Base-by-base conservation (phyloP, 2,888 invertebrate genomes). In the Hypomecis atomaria region DNA sequence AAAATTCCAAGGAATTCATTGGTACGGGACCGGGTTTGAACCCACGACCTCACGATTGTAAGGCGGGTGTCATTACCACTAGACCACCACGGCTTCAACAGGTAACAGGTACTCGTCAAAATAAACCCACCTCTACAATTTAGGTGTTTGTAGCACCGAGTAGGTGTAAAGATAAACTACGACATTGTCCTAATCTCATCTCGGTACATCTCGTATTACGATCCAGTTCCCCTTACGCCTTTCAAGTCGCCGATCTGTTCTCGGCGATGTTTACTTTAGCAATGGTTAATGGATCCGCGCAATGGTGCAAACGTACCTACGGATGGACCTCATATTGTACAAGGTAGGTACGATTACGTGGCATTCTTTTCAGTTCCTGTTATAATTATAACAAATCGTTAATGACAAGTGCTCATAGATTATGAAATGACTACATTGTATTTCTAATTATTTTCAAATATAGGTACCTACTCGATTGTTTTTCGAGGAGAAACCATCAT, bases 161-260 rank as follows among this genome's bases (percentile, higher is more conserved):
- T 23, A 23, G 23, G 9, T 38, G 4, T 38, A 8, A 38, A 43
- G 33, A 42, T 48, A 64, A 66, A 47, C 59, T 23, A 34, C 49
- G 67, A 77, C 77, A 78, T 72, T 78, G 81, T 83, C 58, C 54
- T 66, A 58, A 66, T 63, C 50, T 58, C 40, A 45, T 47, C 43
- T 78, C 82, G 79, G 73, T 64, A 77, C 76, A 75, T 75, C 76
- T 69, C 72, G 40, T 34, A 34, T 40, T 45, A 50, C 52, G 36
- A 37, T 36, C n/a, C 37, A 55, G 78, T 82, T 78, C 80, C 64
- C 71, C 77, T 79, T 79, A 79, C 78, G 75, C 79, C 84, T 87
- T 88, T 87, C 75, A 84, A 85, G 85, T 88, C 78, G 79, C 87
- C 87, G 87, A 23, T 77, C 84, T 59, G 67, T 58, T 70, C 73